Percentiles rank a stretch among this genome's conserved stretches.
These are phyloP conservation scores for Pleuronectes platessa DNA, from an alignment of 2,113 vertebrate species.

Conservation along the genomic window DNA sequence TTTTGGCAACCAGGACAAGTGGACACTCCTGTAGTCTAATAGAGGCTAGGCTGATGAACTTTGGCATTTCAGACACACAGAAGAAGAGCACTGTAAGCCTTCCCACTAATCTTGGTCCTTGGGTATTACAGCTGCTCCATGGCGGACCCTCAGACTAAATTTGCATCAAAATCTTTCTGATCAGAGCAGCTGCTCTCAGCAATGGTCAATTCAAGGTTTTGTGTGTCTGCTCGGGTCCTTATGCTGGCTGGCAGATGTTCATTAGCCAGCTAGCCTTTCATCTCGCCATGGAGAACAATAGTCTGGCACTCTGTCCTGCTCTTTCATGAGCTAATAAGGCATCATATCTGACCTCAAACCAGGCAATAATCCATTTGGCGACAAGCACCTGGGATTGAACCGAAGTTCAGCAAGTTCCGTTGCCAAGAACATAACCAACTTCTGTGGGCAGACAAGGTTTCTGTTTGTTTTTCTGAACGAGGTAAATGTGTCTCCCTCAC, in stretches of 20 bases:
- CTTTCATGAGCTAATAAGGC: conserved; percentile 81
- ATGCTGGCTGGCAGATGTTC: conserved; percentile 85
- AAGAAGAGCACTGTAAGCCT: conserved; percentile 42
- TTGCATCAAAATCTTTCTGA: conserved; percentile 81
- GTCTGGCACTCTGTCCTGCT: conserved; percentile 74
- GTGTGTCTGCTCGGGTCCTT: conserved; percentile 77
- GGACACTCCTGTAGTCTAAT: conserved; percentile 20
- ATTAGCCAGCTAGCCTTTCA: conserved; percentile 84
- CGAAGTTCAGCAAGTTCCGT: conserved; percentile 35
- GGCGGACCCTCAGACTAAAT: conserved; percentile 72
- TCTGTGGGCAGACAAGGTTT: conserved; percentile 13
- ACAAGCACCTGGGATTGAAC: conserved; percentile 62
- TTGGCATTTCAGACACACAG: conserved; percentile 61
- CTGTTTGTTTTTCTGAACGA: conserved; percentile 28
- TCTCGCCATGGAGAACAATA: conserved; percentile 84
- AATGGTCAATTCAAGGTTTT: conserved; percentile 80
- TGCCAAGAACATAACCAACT: conserved; percentile 55
- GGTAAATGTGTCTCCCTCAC: conserved; percentile 2
- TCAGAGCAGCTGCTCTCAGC: conserved; percentile 81
- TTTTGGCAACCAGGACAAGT: background rate
- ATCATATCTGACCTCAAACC: conserved; percentile 77
- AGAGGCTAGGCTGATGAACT: conserved; percentile 54
- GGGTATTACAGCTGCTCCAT: conserved; percentile 60
- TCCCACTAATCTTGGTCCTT: conserved; percentile 43
- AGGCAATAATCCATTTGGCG: conserved; percentile 65